Evolutionary conservation across 2,888 invertebrate species (phyloP), one percentile per base, ranked within the genome.

Genomic region (Octodonta nipae): DNA sequence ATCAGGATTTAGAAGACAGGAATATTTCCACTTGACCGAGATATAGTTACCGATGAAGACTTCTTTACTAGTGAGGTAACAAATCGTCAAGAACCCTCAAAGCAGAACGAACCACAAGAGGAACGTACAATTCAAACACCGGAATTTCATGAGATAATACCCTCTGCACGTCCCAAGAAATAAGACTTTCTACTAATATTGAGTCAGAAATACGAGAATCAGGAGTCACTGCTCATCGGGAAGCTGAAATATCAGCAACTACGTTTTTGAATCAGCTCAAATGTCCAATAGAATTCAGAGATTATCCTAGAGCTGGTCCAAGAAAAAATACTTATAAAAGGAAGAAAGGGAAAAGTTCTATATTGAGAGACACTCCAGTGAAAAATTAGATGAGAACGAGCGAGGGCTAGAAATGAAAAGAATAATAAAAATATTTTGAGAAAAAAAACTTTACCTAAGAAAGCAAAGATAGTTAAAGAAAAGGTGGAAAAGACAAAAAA

Each of bases 21-120:
- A 10, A 32, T 32, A 7, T 15, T 16, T 2, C 32, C 31, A 5
- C 13, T 31, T n/a, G 17, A 31, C 12, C 11, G 25, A 26, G 12
- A 31, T 25, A 26, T 31, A 13, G 11, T 12, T 25, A 10, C 25
- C 14, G 31, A 31, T 25, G 27, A 12, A 11, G 27, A 27, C n/a
- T 27, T 27, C 13, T 27, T 27, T 5, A 27, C 27, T 10, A 11
- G 11, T n/a, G 12, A 10, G 13, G 27, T 27, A 13, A 27, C 27
- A 7, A 13, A 27, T 27, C 12, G 27, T 13, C 14, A 20, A 20
- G n/a, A 7, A 20, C 6, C 6, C 6, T 7, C n/a, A 20, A 20
- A 20, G n/a, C n/a, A 20, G n/a, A 20, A n/a, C 6, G n/a, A 20
- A 20, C 20, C 7, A 20, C n/a, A n/a, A n/a, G n/a, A n/a, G n/a